Conservation (phyloP, 2,888 invertebrate species). For the Amaurobius ferox region DNA sequence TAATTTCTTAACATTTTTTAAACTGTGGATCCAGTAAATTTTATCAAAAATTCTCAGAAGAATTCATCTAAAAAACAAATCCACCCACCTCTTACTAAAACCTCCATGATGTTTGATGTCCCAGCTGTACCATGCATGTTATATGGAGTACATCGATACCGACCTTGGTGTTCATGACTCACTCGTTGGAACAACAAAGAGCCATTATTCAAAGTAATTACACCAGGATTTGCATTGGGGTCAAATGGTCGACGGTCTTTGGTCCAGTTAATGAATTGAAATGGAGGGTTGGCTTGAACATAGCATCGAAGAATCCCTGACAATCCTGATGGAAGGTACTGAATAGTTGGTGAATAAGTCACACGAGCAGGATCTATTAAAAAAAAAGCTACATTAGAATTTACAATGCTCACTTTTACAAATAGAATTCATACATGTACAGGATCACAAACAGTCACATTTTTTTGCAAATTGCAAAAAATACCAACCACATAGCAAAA, state of each 20-base stretch:
- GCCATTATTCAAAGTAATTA: conserved; percentile 95
- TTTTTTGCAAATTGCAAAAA: too few species aligned
- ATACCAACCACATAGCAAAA: too few species aligned
- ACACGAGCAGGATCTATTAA: conserved; percentile 94
- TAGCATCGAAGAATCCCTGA: conserved; percentile 92
- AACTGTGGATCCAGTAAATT: too few species aligned
- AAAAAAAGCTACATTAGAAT: background rate
- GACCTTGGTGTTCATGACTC: conserved; percentile 80
- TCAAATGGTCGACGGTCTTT: conserved; percentile 94
- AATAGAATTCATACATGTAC: too few species aligned
- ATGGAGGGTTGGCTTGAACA: conserved; percentile 96
- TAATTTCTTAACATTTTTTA: too few species aligned
- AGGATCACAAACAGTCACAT: too few species aligned
- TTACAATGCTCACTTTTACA: too few species aligned
- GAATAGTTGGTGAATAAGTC: conserved; percentile 94
- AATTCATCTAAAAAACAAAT: too few species aligned
- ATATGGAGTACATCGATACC: conserved; percentile 96
- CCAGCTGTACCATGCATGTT: conserved; percentile 77
- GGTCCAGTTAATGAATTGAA: conserved; percentile 97
- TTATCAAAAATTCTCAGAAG: too few species aligned
- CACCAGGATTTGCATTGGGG: conserved; percentile 94
- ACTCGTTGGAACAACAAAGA: conserved; percentile 92
- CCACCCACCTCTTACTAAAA: conserved; percentile 79
- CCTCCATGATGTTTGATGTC: conserved; percentile 89
- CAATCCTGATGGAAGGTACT: conserved; percentile 94